Base-by-base conservation (phyloP, 2,888 invertebrate genomes). In the Carterocephalus palaemon region DNA sequence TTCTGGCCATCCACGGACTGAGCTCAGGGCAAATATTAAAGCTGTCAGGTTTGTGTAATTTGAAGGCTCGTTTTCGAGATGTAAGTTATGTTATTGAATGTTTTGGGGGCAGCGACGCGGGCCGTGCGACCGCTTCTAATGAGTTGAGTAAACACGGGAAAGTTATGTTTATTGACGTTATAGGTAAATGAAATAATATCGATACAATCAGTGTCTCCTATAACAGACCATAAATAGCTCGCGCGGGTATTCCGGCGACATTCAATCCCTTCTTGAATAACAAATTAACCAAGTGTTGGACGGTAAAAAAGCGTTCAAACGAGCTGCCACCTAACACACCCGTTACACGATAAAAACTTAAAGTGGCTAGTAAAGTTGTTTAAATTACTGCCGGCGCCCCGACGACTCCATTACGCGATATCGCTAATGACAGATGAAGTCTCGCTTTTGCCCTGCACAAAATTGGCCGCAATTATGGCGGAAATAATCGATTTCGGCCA, bases 1-100 rank as follows among this genome's bases (percentile, higher is more conserved):
- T 67, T 60, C 66, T 61, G 68, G 53, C 62, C 64, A 59, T 65
- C 63, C 70, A 48, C 62, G 64, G 50, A 55, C 60, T 64, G 63
- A 65, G 70, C 74, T 71, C 61, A 80, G 70, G 81, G 79, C 79
- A 79, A 83, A 83, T 84, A 84, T 85, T 83, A 83, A 83, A 82
- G 67, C 82, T 84, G 84, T 85, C 83, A 83, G 78, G 70, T 58
- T 57, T 58, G 53, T 81, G 80, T 80, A 79, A 81, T 80, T 81
- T 80, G 79, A 80, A 76, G 70, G 75, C 76, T 72, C 75, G 75
- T 76, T 78, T 75, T 59, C 73, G 72, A 77, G 70, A 70, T 74
- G 65, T 82, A 82, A 80, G 70, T 82, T 82, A 83, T 81, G 78
- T 81, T 84, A 84, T 83, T 82, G 81, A 83, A 83, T 75, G 67